These are phyloP conservation scores for Chaetodon trifascialis DNA, from an alignment of 2,113 vertebrate genomes.

Conservation along the genomic window DNA sequence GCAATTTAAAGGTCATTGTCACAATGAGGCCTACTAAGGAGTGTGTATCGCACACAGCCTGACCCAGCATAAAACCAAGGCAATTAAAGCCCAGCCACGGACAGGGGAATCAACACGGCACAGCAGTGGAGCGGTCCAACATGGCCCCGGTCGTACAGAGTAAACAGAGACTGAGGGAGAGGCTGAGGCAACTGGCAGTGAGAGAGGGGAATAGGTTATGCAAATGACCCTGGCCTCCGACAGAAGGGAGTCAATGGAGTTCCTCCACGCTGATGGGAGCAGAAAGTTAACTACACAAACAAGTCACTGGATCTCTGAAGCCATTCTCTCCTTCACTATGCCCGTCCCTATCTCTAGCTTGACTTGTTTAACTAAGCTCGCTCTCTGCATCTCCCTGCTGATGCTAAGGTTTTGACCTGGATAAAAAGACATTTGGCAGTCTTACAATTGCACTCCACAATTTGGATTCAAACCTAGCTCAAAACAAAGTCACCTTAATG, in stretches of 20 bases:
- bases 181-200: conserved; percentile 65
- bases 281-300: conserved; percentile 81
- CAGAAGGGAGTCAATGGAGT: conserved; percentile 77
- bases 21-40: conserved; percentile 70
- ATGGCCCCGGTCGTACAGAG: conserved; percentile 63
- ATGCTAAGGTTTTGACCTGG: conserved; percentile 38
- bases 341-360: conserved; percentile 41
- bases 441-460: conserved; percentile 13
- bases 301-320: conserved; percentile 64
- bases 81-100: conserved; percentile 76
- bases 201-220: conserved; percentile 76
- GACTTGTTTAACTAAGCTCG: conserved; percentile 39
- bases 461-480: conserved; percentile 5
- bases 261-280: conserved; percentile 69
- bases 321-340: conserved; percentile 28
- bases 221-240: conserved; percentile 75
- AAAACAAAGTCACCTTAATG: conserved; percentile 14
- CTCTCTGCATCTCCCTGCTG: conserved; percentile 21
- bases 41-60: conserved; percentile 63
- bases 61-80: conserved; percentile 79
- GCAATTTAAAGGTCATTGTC: conserved; percentile 77
- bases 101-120: conserved; percentile 71
- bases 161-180: conserved; percentile 71
- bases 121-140: conserved; percentile 72
- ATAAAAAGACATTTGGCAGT: conserved; percentile 29